Evolutionary conservation across 2,797 vertebrate species (phyloP).

Genomic region (Pangasius djambal): DNA sequence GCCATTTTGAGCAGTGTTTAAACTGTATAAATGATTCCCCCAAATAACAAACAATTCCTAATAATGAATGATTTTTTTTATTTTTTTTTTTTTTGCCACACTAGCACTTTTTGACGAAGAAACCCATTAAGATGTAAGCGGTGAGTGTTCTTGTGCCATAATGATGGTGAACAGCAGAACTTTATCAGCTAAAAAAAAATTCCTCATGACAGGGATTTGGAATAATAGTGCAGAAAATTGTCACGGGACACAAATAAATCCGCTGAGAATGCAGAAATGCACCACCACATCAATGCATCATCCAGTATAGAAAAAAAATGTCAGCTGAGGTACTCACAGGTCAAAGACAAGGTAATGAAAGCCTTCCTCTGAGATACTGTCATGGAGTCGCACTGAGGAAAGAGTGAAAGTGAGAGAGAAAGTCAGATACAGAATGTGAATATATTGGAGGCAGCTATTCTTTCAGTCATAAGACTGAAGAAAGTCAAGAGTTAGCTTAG

Average conservation of each 20-base stretch:
- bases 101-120: neutral
- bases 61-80: neutral
- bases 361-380: constrained; percentile 97
- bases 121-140: neutral
- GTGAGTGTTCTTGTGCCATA: neutral
- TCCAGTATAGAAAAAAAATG: neutral
- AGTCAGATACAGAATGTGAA: neutral
- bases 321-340: constrained; percentile 84
- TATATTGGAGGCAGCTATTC: neutral
- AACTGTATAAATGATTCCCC: neutral
- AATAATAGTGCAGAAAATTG: neutral
- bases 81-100: neutral
- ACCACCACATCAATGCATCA: neutral
- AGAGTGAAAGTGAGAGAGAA: neutral
- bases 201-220: neutral
- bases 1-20: neutral
- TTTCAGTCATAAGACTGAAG: neutral
- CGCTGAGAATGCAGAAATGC: constrained; percentile 2
- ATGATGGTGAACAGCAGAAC: neutral
- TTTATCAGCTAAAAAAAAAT: neutral
- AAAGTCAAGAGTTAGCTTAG: neutral
- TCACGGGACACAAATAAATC: neutral
- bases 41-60: neutral
- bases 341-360: constrained; percentile 99
- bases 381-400: constrained; percentile 90